These are phyloP conservation scores for Lomographa bimaculata DNA, from an alignment of 2,888 invertebrate genomes.

Conservation along the genomic window DNA sequence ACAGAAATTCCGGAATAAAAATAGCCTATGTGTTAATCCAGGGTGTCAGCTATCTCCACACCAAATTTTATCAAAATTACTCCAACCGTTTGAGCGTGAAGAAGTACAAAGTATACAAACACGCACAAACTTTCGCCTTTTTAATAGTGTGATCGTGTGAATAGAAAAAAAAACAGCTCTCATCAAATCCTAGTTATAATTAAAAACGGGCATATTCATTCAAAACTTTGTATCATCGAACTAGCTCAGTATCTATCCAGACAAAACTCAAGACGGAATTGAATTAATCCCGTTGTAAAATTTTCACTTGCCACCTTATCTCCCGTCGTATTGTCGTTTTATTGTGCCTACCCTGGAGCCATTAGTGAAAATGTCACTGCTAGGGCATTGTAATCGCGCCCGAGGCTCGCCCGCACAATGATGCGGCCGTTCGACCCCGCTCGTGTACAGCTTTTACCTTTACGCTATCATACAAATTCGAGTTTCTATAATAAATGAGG, in stretches of 20 bases:
- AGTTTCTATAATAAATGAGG: conserved; percentile 75
- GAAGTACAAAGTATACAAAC: too few relatives aligned
- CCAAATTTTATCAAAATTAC: too few relatives aligned
- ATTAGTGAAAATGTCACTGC: conserved; percentile 83
- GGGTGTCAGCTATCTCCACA: too few relatives aligned
- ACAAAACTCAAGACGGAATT: conserved; percentile 51
- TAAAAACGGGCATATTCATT: background rate
- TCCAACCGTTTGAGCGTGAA: too few relatives aligned
- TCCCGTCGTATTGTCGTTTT: conserved; percentile 81
- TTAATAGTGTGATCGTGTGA: too few relatives aligned
- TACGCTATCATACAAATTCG: conserved; percentile 77
- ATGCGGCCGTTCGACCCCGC: conserved; percentile 73
- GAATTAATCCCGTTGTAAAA: conserved; percentile 80
- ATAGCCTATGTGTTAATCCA: too few relatives aligned
- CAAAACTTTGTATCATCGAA: conserved; percentile 4
- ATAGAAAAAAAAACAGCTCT: too few relatives aligned
- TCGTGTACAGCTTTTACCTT: conserved; percentile 68
- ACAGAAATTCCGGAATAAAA: too few relatives aligned
- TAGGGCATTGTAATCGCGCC: conserved; percentile 76
- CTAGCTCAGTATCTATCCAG: conserved; percentile 34
- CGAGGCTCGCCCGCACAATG: conserved; percentile 76
- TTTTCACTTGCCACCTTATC: conserved; percentile 82
- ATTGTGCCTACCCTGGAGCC: conserved; percentile 82
- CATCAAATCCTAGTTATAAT: too few relatives aligned
- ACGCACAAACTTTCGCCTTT: too few relatives aligned